Evolutionary conservation across 1,140 invertebrate genomes (phyloP), one percentile per base, ranked within the genome.

Genomic region (Trinorchestia longiramus): DNA sequence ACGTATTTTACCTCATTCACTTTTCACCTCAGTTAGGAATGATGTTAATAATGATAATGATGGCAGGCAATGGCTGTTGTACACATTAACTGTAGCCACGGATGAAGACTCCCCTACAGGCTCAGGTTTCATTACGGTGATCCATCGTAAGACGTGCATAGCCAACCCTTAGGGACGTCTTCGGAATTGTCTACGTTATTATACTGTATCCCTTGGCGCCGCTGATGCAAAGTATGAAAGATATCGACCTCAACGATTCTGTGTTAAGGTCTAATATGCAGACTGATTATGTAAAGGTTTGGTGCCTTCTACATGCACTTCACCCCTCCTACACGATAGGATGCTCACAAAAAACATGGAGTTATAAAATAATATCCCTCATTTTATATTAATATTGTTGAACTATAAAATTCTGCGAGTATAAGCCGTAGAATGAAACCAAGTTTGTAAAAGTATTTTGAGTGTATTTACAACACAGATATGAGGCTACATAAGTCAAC

Each of bases 131-230:
- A 94, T 94, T 94, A 94, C 43, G 41, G 43, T 45, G 92, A 94
- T 94, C 92, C 92, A 94, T 94, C 92, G 44, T 94, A 94, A 94
- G 92, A 94, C 92, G 92, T 94, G 92, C 92, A 94, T 94, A 47
- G 92, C 92, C 44, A 43, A 45, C 92, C 92, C 92, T 94, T 43
- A 94, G 92, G 92, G 92, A 94, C 92, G 92, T n/a, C 92, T 94
- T 43, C 92, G 92, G 47, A 94, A 94, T 94, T 94, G 92, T 94
- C 92, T 94, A 40, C 45, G 92, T 45, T 94, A 94, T 94, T 94
- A 90, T 90, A 94, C 92, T 40, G 43, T 44, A 94, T 94, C 92
- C 92, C 92, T 19, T 43, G 92, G 92, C 44, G 92, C 92, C 17
- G 92, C 92, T n/a, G 92, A 90, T 90, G 88, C 43, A 90, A 90